phyloP scores from a whole-genome alignment of 2,888 invertebrate species.

The Plagiodera versicolora region DNA sequence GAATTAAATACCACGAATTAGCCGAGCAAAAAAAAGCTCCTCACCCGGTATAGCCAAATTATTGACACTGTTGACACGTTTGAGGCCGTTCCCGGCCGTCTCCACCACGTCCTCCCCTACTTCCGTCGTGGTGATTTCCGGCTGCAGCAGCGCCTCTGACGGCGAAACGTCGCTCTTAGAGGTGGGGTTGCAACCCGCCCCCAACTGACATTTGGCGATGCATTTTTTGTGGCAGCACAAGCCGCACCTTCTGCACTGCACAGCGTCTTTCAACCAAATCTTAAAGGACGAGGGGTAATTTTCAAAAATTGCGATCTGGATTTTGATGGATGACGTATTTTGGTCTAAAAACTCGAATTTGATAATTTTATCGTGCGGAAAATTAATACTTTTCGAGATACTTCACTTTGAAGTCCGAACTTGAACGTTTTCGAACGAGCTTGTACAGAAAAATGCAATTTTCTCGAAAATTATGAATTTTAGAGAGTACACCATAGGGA shows the following conservation, averaged over 20 bases:
- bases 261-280: constrained; percentile 97
- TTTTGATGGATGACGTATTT: too few species aligned
- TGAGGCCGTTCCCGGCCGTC: constrained; percentile 57
- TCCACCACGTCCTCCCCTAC: constrained; percentile 39
- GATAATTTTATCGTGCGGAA: too few species aligned
- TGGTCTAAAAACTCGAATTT: too few species aligned
- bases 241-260: constrained; percentile 85
- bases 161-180: constrained; percentile 37
- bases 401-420: too few species aligned
- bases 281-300: constrained; percentile 46
- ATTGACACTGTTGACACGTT: constrained; percentile 72
- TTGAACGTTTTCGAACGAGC: too few species aligned
- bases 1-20: too few species aligned
- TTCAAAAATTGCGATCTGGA: too few species aligned
- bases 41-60: constrained; percentile 66
- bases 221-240: constrained; percentile 97
- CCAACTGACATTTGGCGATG: constrained; percentile 79
- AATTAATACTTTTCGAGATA: too few species aligned
- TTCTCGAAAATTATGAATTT: too few species aligned
- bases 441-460: too few species aligned
- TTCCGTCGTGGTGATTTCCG: constrained; percentile 58
- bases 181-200: constrained; percentile 60
- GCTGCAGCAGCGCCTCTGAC: constrained; percentile 44
- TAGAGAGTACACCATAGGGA: too few species aligned
- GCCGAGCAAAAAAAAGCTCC: too few species aligned